phyloP scores from a whole-genome alignment of 2,113 vertebrate genomes.

The Oenanthe melanoleuca region DNA sequence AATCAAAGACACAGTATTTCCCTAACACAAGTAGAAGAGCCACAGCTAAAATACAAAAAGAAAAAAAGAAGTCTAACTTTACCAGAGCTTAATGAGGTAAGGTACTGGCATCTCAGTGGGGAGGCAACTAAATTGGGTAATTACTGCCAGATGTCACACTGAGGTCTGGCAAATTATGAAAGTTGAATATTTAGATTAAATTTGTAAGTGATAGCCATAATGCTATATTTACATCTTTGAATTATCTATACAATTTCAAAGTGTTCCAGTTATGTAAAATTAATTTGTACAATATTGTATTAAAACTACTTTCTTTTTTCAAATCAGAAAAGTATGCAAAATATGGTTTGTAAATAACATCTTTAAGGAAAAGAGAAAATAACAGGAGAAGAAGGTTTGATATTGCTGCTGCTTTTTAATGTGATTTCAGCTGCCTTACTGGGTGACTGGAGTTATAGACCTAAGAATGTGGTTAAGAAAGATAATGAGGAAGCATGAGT shows the following conservation, averaged over 20 bases:
- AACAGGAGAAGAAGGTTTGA: neutral
- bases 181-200: neutral
- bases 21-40: neutral
- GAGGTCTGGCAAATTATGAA: neutral
- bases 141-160: neutral
- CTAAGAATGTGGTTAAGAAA: neutral
- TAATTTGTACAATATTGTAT: neutral
- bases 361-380: neutral
- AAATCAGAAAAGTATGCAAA: neutral
- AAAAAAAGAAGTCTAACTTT: neutral
- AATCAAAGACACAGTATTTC: neutral
- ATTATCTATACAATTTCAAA: neutral
- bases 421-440: neutral
- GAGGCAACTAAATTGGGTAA: slow-evolving; percentile 6
- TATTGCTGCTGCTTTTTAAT: neutral
- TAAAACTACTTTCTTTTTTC: neutral
- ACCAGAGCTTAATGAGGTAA: neutral
- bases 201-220: neutral
- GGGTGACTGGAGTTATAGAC: neutral
- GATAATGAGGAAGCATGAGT: neutral
- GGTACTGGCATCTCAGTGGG: neutral
- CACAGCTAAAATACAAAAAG: neutral
- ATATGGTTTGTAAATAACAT: neutral
- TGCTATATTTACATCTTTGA: neutral
- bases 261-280: neutral